These are phyloP conservation scores for Dendrolimus kikuchii DNA, from an alignment of 1,140 invertebrate genomes.

Conservation along the genomic window DNA sequence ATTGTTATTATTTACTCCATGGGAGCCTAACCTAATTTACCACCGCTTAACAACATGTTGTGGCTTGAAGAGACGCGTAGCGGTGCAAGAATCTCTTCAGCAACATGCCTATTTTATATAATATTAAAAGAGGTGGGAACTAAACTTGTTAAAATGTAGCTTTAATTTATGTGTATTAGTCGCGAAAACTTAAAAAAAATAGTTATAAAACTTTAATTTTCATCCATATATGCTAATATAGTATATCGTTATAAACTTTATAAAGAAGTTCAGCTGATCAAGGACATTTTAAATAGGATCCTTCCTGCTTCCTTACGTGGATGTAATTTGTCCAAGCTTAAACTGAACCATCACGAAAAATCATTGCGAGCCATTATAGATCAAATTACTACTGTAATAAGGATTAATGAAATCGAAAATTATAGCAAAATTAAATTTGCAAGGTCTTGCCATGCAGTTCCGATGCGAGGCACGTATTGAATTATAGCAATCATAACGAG, in stretches of 20 bases:
- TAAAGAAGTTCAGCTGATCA: conserved; percentile 43
- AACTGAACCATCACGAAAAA: conserved; percentile 12
- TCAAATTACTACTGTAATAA: conserved; percentile 17
- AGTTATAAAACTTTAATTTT: too few relatives aligned
- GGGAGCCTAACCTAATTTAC: too few relatives aligned
- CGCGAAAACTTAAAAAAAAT: too few relatives aligned
- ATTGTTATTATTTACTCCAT: too few relatives aligned
- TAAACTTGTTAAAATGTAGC: too few relatives aligned
- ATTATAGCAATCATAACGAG: conserved; percentile 51
- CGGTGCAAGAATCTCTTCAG: too few relatives aligned
- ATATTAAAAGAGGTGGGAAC: too few relatives aligned
- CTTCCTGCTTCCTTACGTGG: conserved; percentile 57
- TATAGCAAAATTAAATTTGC: conserved; percentile 11
- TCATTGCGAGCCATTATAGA: conserved; percentile 14
- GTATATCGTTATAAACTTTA: conserved; percentile 18
- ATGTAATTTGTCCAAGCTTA: conserved; percentile 33
- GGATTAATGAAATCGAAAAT: conserved; percentile 1
- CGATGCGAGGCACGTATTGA: conserved; percentile 46
- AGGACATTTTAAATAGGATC: conserved; percentile 43
- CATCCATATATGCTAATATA: conserved; percentile 5
- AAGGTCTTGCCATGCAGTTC: conserved; percentile 35
- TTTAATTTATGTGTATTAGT: too few relatives aligned
- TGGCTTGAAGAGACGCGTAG: too few relatives aligned
- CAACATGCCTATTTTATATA: too few relatives aligned
- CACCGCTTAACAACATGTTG: too few relatives aligned